Base-by-base conservation (phyloP, 2,888 invertebrate genomes). In the Sarcophaga carnaria region DNA sequence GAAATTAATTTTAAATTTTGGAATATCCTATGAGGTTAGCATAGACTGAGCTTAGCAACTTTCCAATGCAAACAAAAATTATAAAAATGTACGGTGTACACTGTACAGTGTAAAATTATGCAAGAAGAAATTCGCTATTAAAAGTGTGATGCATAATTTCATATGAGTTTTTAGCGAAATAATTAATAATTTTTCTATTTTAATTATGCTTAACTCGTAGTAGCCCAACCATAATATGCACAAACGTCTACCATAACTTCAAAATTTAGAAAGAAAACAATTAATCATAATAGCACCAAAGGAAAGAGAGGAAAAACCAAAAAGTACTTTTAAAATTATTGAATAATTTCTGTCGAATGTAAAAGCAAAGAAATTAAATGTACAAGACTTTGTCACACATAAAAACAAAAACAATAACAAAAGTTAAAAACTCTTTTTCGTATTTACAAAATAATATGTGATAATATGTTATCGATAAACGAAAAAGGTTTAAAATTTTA, bases 401-500 rank as follows among this genome's bases (percentile, higher is more conserved):
- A 10, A 37, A 37, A 37, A 37, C 1, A 37, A 37, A 1, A 37
- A 37, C 37, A 37, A 37, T 2, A 37, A 10, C 37, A 37, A 37
- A 2, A 2, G 2, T 37, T 37, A 37, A 37, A 37, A 37, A 37
- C 37, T 10, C 37, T 59, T 63, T 59, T 49, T 74, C 63, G 45
- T 64, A 72, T 80, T 86, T 80, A 82, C 75, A 71, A 90, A 90
- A 85, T 89, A 88, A 90, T 90, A 91, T 91, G 91, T 91, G 91
- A 91, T 90, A 91, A 90, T 90, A 90, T 91, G 47, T 88, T 88
- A 80, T 45, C 78, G 82, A 74, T 72, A 82, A 88, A 62, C 49
- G 69, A 88, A 78, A 79, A 79, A 78, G 59, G 71, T 77, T 70
- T 4, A 49, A 80, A 76, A 82, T 59, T 83, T 85, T 86, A 85